phyloP scores from a whole-genome alignment of 2,888 invertebrate species.

The Lasioglossum calceatum region DNA sequence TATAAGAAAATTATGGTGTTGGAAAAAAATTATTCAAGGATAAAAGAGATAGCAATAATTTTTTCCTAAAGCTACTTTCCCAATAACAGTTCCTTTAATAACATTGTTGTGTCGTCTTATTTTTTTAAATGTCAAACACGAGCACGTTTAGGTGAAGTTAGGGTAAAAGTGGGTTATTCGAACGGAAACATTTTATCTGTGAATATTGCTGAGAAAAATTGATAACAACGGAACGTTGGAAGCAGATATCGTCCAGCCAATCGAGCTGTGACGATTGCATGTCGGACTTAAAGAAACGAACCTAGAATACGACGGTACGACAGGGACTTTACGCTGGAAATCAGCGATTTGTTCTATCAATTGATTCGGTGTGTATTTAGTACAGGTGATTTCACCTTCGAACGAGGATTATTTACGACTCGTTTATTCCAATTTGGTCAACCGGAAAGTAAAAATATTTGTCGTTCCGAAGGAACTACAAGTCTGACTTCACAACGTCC shows the following conservation, averaged over 20 bases:
- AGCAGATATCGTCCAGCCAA: slow-evolving; percentile 40
- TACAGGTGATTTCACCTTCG: slow-evolving; percentile 11
- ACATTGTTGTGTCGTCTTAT: neutral
- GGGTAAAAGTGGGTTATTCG: neutral
- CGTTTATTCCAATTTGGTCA: neutral
- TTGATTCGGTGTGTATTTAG: slow-evolving; percentile 25
- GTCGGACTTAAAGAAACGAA: slow-evolving; percentile 25
- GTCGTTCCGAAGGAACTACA: slow-evolving; percentile 17
- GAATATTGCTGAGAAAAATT: neutral
- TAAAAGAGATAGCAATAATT: neutral
- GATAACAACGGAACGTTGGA: slow-evolving; percentile 25
- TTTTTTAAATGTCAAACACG: neutral
- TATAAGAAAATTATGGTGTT: neutral
- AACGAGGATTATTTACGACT: neutral
- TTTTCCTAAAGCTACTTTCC: neutral
- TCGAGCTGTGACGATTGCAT: slow-evolving; percentile 26
- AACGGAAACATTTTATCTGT: slow-evolving; percentile 30
- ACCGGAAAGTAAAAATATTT: neutral
- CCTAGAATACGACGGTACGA: slow-evolving; percentile 3
- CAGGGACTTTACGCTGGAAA: slow-evolving; percentile 9
- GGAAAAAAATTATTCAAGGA: slow-evolving; percentile 25
- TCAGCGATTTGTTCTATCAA: slow-evolving; percentile 16
- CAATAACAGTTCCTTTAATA: slow-evolving; percentile 5
- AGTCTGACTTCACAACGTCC: neutral
- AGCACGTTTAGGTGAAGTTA: neutral